Percentiles rank a stretch among this genome's conserved stretches.
Evolutionary conservation across 64 coral and sea anemone genomes (phyloP).

Genomic region (Pocillopora verrucosa): DNA sequence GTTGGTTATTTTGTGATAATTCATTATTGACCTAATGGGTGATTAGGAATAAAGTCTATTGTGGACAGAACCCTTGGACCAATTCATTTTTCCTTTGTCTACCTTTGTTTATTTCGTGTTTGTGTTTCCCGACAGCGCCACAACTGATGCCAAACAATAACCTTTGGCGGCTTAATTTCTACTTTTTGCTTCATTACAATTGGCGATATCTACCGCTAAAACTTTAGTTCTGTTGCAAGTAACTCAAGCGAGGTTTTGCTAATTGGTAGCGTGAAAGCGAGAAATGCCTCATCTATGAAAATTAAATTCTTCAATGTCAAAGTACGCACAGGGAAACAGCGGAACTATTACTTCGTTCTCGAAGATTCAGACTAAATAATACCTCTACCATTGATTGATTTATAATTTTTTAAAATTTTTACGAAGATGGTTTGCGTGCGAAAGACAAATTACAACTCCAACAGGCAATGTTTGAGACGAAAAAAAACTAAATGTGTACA

Average conservation of each 20-base stretch:
- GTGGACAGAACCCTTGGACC: not conserved
- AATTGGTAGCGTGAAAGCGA: too few species aligned
- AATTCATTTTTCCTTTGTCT: constrained; percentile 1
- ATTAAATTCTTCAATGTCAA: too few species aligned
- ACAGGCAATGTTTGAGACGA: not conserved
- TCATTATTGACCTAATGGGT: not conserved
- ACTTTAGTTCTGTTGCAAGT: not conserved
- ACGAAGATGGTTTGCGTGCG: not conserved
- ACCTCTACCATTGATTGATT: not conserved
- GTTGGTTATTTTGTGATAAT: not conserved
- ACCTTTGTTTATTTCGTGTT: constrained; percentile 13
- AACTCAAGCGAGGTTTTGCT: not conserved
- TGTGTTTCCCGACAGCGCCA: not conserved
- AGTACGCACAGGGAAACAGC: too few species aligned
- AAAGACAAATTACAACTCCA: not conserved
- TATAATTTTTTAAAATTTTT: not conserved
- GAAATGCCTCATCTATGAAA: too few species aligned
- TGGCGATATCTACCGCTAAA: not conserved
- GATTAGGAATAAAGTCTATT: not conserved
- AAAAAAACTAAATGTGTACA: not conserved
- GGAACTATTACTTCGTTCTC: too few species aligned
- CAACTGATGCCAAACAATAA: not conserved
- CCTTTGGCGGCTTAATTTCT: not conserved
- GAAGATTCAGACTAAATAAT: too few species aligned
- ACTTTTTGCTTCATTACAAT: not conserved